Evolutionary conservation across 2,888 invertebrate species (phyloP), one percentile per base, ranked within the genome.

Genomic region (Sericinus montela): DNA sequence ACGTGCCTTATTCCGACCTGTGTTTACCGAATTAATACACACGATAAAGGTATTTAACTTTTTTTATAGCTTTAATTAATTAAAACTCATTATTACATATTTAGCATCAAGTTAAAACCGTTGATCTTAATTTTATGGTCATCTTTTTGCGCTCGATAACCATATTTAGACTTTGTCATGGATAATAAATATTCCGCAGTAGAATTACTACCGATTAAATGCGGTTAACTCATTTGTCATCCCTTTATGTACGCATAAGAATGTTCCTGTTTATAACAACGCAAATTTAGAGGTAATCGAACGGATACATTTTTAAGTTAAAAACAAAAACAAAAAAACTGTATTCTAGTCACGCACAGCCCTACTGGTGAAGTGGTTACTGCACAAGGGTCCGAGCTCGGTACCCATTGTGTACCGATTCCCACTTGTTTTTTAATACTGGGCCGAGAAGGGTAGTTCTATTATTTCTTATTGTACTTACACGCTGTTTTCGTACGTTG

Each of bases 361-460:
- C 86, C 86, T 85, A 67, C 23, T 52, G 34, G 51, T 70, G 61
- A 70, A 79, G 78, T 78, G 75, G 66, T 56, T 45, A 53, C 56
- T 62, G 32, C 52, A 48, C 58, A 58, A 73, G 82, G 78, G 75
- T 67, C 80, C 62, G 63, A 67, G 74, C 78, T 79, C 82, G 80
- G 78, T 75, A 70, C 78, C 81, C 64, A 86, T 85, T 86, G 84
- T 84, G 71, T 65, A 45, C 56, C 57, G 62, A 63, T 68, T 69
- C 78, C 83, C 82, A 84, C 85, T 86, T 87, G 84, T 85, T 83
- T 82, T 84, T 83, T 79, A 82, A 84, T 80, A 73, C 71, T 50
- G 43, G 30, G 50, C 34, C 41, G 49, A 57, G 56, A 76, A 73
- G 84, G 86, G 84, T 80, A 78, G 82, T 81, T 83, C 79, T 77